Evolutionary conservation across 2,888 invertebrate genomes (phyloP), one percentile per base, ranked within the genome.

Genomic region (Polydrusus tereticollis): DNA sequence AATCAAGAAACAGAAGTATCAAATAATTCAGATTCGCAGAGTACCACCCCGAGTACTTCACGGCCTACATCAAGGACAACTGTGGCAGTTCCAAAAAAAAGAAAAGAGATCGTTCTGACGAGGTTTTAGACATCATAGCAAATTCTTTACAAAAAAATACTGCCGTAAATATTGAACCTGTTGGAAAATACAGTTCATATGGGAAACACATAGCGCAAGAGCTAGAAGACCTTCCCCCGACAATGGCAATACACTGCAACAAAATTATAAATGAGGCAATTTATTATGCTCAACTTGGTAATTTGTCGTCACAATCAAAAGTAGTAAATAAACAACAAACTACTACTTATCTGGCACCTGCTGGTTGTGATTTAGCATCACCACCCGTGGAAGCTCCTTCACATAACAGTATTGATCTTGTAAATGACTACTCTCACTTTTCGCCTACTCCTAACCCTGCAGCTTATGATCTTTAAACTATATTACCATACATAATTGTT

Each of bases 221-320:
- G 41, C 38, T 59, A 12, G 12, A 38, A 8, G 59, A 41, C 5
- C 38, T 59, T 41, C 38, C 59, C 5, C 20, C 38, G 7, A 7
- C 21, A 38, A 59, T 59, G 59, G 59, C 59, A 2, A 38, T 59
- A 4, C 41, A 59, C n/a, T 59, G 59, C 59, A 59, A 38, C 18
- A 59, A 59, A 59, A 59, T 36, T 38, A 59, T 59, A 33, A 59
- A 59, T 59, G 38, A 59, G 20, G 59, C 59, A 16, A 4, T 59
- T 6, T 59, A 8, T 59, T 1, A 38, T 10, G 59, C 59, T 20
- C 59, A 59, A 14, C 26, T 59, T 10, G 36, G 23, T 38, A 59
- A 38, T 18, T 20, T 59, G 41, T 26, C 38, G 20, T 14, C 57
- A 57, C 7, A 6, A 10, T 52, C 57, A 12, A 57, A 16, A 33